Evolutionary conservation across 1,140 invertebrate species (phyloP).

Genomic region (Drosophila nannoptera): DNA sequence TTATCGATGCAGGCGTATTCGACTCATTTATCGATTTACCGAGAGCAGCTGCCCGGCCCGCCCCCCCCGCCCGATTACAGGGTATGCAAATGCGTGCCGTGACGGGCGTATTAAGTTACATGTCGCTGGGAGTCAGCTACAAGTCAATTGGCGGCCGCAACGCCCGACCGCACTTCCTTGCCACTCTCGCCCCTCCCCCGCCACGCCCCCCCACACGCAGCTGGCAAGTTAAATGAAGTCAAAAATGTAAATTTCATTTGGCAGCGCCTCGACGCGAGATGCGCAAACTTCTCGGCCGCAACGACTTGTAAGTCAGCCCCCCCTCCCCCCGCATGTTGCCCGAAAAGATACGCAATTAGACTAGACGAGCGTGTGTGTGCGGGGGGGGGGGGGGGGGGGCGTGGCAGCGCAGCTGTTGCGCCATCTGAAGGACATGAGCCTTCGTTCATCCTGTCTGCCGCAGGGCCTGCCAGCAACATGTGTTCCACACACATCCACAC

Average conservation of each 20-base stretch:
- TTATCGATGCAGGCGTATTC: no score
- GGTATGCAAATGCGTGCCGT: slow-evolving; percentile 26
- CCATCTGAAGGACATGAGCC: slow-evolving; percentile 40
- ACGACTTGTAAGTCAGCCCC: slow-evolving; percentile 45
- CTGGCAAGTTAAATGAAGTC: slow-evolving; percentile 73
- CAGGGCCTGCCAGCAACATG: slow-evolving; percentile 42
- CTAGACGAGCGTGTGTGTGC: slow-evolving; percentile 9
- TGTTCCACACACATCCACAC: slow-evolving; percentile 18
- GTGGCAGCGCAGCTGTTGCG: slow-evolving; percentile 58
- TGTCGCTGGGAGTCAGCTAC: slow-evolving; percentile 43
- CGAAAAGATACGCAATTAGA: slow-evolving; percentile 60
- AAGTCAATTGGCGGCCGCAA: slow-evolving; percentile 59
- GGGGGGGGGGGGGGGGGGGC: neutral
- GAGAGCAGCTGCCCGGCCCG: no score
- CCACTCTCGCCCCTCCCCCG: no score
- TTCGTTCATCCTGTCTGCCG: slow-evolving; percentile 12
- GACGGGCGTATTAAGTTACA: slow-evolving; percentile 63
- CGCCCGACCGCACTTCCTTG: neutral
- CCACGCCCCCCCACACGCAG: slow-evolving; percentile 10
- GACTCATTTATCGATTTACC: no score
- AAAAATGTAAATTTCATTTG: slow-evolving; percentile 75
- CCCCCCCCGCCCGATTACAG: neutral
- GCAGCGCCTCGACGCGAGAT: slow-evolving; percentile 23
- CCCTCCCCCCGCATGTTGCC: neutral
- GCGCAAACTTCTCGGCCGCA: slow-evolving; percentile 32